Conservation (phyloP, 2,797 vertebrate genomes). For the Fratercula arctica region DNA sequence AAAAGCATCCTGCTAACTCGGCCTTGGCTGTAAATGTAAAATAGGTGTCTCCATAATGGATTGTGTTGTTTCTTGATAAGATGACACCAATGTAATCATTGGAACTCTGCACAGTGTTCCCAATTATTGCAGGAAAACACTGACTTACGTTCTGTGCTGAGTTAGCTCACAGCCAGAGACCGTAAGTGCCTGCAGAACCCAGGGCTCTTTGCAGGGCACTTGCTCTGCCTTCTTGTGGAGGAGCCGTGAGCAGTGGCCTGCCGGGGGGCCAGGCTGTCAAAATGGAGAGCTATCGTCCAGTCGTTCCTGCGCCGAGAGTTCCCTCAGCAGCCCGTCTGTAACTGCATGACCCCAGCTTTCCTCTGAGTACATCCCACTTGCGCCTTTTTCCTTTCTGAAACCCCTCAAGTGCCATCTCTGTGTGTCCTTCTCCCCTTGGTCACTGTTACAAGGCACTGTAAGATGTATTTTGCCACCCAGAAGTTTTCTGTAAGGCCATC, state of each 20-base stretch:
- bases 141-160: constrained; percentile 3
- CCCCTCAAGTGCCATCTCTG: background rate
- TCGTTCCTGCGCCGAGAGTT: background rate
- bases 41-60: constrained; percentile 61
- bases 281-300: background rate
- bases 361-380: background rate
- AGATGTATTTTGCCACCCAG: background rate
- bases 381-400: background rate
- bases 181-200: background rate
- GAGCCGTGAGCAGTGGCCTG: background rate
- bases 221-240: background rate
- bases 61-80: constrained; percentile 46
- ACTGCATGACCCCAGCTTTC: background rate
- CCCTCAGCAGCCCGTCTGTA: background rate
- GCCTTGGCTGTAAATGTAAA: constrained; percentile 32
- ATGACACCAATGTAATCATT: constrained; percentile 51
- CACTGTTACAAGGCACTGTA: background rate
- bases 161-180: background rate
- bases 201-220: background rate
- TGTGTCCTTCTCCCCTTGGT: background rate
- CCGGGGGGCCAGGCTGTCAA: background rate
- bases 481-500: background rate
- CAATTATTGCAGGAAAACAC: constrained; percentile 43
- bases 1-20: constrained; percentile 4
- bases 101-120: constrained; percentile 14